These are phyloP conservation scores for Brenthis daphne DNA, from an alignment of 2,888 invertebrate species.

Conservation along the genomic window DNA sequence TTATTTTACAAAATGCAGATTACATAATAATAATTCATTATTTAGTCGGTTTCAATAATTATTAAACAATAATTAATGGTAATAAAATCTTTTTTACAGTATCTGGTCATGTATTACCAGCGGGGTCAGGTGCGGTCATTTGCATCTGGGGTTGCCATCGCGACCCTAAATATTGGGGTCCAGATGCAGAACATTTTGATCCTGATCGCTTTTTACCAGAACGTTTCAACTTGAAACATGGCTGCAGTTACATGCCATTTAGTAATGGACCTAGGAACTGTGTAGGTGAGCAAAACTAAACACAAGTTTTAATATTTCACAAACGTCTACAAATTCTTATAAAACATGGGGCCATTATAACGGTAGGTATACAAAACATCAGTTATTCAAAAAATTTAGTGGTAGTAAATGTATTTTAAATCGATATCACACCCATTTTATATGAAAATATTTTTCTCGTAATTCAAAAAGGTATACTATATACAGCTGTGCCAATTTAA, in stretches of 20 bases:
- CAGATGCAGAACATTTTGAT: conserved; percentile 83
- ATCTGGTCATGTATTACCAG: conserved; percentile 67
- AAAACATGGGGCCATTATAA: too few species aligned
- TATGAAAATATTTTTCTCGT: background rate
- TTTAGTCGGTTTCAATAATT: too few species aligned
- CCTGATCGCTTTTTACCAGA: conserved; percentile 84
- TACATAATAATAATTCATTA: background rate
- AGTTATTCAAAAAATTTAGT: too few species aligned
- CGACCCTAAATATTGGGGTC: conserved; percentile 82
- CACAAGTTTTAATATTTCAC: background rate
- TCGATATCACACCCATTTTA: background rate
- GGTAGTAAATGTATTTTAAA: too few species aligned
- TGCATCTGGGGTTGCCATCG: conserved; percentile 79
- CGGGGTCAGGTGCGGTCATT: conserved; percentile 72
- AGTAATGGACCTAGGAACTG: conserved; percentile 80
- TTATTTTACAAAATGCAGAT: too few species aligned
- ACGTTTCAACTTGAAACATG: conserved; percentile 58
- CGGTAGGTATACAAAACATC: too few species aligned
- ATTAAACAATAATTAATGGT: too few species aligned
- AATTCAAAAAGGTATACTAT: too few species aligned
- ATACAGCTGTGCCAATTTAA: too few species aligned
- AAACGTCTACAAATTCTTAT: background rate
- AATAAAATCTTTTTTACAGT: conserved; percentile 47
- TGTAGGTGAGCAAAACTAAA: conserved; percentile 60
- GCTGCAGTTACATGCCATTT: conserved; percentile 77